Evolutionary conservation across 64 coral and sea anemone genomes (phyloP).

Genomic region (Actinia equina): DNA sequence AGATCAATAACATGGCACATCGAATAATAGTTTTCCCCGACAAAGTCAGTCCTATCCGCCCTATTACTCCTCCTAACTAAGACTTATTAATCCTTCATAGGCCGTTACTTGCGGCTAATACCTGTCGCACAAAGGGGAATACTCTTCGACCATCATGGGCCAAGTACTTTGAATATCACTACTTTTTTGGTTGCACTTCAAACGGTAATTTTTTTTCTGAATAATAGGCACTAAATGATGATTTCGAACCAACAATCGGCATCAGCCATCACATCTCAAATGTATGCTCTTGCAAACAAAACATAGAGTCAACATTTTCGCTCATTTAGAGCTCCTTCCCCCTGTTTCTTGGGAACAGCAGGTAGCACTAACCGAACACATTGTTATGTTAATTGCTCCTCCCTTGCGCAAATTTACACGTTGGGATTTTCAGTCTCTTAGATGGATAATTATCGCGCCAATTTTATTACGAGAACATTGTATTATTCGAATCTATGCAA

Average conservation of each 20-base stretch:
- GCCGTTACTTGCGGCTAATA: too few relatives aligned
- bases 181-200: too few relatives aligned
- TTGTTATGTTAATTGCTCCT: conserved; percentile 8
- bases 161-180: too few relatives aligned
- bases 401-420: conserved; percentile 23
- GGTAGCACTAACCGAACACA: background rate
- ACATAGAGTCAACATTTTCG: background rate
- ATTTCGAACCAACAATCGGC: too few relatives aligned
- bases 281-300: background rate
- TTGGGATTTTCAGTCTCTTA: background rate
- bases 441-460: background rate
- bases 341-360: background rate
- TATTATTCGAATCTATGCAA: background rate
- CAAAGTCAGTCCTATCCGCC: too few relatives aligned
- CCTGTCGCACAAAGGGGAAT: too few relatives aligned
- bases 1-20: background rate
- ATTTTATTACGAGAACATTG: background rate
- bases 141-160: too few relatives aligned
- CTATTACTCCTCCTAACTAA: too few relatives aligned
- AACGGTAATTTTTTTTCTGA: too few relatives aligned
- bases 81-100: background rate
- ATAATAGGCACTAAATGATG: too few relatives aligned
- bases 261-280: background rate
- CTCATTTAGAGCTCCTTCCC: background rate
- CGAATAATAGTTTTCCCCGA: background rate